Evolutionary conservation across 2,113 vertebrate species (phyloP).

Genomic region (Butastur rufipennis): DNA sequence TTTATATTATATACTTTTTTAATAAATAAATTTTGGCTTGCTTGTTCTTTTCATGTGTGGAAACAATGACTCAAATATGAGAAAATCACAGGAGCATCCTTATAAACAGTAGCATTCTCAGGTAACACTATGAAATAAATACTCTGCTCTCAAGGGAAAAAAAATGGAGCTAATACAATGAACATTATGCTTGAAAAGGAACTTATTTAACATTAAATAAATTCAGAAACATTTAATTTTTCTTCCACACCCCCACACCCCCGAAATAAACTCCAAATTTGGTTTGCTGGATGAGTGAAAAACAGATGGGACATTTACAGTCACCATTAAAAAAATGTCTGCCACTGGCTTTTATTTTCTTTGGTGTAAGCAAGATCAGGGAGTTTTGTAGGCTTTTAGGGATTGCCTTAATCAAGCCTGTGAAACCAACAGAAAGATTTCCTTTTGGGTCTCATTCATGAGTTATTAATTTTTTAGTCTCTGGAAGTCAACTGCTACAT

Average conservation of each 20-base stretch:
- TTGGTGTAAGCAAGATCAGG: not conserved
- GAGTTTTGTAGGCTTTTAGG: not conserved
- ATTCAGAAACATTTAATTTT: not conserved
- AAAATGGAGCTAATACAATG: not conserved
- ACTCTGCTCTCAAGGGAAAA: not conserved
- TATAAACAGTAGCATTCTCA: not conserved
- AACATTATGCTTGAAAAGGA: not conserved
- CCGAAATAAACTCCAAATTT: not conserved
- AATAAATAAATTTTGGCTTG: not conserved
- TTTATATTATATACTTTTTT: not conserved
- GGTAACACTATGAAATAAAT: not conserved
- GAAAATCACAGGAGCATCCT: not conserved
- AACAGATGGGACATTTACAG: not conserved
- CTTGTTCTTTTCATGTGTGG: not conserved
- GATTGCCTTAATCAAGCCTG: not conserved
- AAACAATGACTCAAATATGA: not conserved
- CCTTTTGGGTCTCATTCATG: not conserved
- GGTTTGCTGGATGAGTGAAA: not conserved
- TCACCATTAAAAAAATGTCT: not conserved
- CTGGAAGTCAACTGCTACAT: not conserved
- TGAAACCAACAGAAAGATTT: not conserved
- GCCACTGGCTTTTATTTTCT: not conserved
- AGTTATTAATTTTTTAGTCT: not conserved
- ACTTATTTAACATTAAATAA: not conserved
- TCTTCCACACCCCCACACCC: too few species aligned